phyloP scores from a whole-genome alignment of 2,113 vertebrate species.

The Paramormyrops kingsleyae region DNA sequence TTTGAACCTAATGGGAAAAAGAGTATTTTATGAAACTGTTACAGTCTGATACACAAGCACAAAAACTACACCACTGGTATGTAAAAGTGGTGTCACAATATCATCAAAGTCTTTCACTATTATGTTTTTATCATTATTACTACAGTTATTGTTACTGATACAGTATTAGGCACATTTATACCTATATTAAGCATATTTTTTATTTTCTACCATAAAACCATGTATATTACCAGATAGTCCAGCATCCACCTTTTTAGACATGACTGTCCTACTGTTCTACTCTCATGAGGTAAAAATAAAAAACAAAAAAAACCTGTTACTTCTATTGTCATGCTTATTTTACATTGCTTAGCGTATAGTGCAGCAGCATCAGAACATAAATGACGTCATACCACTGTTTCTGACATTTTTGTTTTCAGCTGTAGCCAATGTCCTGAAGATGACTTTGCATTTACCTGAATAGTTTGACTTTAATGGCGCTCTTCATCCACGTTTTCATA shows the following conservation, averaged over 20 bases:
- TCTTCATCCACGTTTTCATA: not conserved
- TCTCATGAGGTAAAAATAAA: constrained; percentile 62
- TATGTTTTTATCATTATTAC: constrained; percentile 50
- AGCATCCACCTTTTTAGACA: constrained; percentile 52
- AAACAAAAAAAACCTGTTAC: constrained; percentile 48
- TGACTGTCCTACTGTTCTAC: constrained; percentile 56
- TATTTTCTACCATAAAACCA: constrained; percentile 50
- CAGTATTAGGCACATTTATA: constrained; percentile 40
- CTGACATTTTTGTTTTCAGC: not conserved
- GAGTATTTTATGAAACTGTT: constrained; percentile 50
- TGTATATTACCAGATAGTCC: constrained; percentile 56
- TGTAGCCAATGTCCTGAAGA: not conserved
- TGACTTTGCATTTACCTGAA: not conserved
- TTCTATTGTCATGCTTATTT: constrained; percentile 3
- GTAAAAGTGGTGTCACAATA: constrained; percentile 62
- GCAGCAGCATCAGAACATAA: not conserved
- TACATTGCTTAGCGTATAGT: not conserved
- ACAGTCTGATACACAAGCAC: constrained; percentile 70
- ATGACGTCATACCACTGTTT: not conserved
- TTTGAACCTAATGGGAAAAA: constrained; percentile 37
- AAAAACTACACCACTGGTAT: constrained; percentile 52
- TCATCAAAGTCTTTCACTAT: constrained; percentile 27
- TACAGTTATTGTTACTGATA: constrained; percentile 51
- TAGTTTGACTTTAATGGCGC: not conserved
- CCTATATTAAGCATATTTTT: constrained; percentile 36